These are phyloP conservation scores for Deroplatys truncata DNA, from an alignment of 2,888 invertebrate species.

Conservation along the genomic window DNA sequence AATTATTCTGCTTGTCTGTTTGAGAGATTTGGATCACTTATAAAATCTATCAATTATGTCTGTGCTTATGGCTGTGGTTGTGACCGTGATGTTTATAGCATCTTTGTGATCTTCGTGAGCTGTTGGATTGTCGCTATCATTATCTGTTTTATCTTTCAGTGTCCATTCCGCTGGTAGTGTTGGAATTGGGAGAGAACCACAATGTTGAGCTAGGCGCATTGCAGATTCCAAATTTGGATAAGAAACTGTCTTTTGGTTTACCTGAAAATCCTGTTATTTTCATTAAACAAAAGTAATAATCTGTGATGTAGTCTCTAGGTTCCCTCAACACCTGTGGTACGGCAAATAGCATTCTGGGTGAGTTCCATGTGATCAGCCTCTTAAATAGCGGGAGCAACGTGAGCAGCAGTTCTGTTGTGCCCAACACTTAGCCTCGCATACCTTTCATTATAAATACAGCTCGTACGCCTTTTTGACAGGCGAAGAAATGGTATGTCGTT, in stretches of 20 bases:
- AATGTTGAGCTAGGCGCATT: too few relatives aligned
- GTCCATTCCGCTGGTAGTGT: not conserved
- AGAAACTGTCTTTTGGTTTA: not conserved
- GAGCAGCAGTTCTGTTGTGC: not conserved
- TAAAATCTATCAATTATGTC: not conserved
- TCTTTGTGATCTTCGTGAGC: not conserved
- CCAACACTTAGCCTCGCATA: not conserved
- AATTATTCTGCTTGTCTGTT: not conserved
- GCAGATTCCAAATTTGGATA: too few relatives aligned
- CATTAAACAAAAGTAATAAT: not conserved
- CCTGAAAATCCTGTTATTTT: not conserved
- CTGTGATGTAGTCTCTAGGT: too few relatives aligned
- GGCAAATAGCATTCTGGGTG: too few relatives aligned
- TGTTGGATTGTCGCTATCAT: not conserved
- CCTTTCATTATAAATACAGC: not conserved
- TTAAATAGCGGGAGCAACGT: not conserved
- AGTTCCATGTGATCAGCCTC: not conserved
- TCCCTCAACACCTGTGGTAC: too few relatives aligned
- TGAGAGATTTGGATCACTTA: not conserved
- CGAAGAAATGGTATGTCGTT: too few relatives aligned
- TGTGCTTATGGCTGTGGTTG: not conserved
- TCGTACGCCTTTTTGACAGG: not conserved
- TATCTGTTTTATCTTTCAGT: not conserved
- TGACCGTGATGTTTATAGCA: not conserved
- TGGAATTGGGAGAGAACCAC: not conserved